Conservation (phyloP, 64 coral and sea anemone species). For the Astreopora myriophthalma region DNA sequence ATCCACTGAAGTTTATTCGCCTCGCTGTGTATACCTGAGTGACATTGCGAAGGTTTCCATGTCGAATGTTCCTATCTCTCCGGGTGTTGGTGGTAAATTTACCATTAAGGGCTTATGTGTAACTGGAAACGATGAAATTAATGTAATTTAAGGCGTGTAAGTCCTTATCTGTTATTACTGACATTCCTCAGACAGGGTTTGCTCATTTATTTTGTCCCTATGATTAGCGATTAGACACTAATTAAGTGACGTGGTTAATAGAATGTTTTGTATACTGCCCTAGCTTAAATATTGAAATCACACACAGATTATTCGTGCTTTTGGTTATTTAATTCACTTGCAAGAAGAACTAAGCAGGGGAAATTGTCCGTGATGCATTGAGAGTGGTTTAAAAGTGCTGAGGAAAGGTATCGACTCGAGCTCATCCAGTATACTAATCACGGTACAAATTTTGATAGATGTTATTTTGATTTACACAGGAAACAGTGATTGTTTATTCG, state of each 20-base stretch:
- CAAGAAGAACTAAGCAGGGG: background rate
- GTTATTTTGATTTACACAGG: slow-evolving; percentile 11
- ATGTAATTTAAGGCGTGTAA: background rate
- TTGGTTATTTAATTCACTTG: background rate
- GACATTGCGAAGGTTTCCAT: no score
- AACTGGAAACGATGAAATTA: background rate
- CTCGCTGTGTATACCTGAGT: no score
- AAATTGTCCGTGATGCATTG: background rate
- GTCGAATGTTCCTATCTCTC: no score
- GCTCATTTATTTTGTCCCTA: no score
- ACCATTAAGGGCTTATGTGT: background rate
- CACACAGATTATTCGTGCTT: no score
- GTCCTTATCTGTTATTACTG: background rate
- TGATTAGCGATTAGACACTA: no score
- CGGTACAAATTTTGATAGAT: slow-evolving; percentile 22
- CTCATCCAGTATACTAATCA: background rate
- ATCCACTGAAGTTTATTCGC: no score
- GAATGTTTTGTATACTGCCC: no score
- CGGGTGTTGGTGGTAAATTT: no score
- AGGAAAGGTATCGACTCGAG: background rate
- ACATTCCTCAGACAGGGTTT: background rate
- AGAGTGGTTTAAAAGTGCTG: background rate
- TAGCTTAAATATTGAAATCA: no score
- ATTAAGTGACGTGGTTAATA: no score
- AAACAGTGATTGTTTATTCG: background rate